Conservation (phyloP, 2,888 invertebrate species). For the Heteromyza rotundicornis region DNA sequence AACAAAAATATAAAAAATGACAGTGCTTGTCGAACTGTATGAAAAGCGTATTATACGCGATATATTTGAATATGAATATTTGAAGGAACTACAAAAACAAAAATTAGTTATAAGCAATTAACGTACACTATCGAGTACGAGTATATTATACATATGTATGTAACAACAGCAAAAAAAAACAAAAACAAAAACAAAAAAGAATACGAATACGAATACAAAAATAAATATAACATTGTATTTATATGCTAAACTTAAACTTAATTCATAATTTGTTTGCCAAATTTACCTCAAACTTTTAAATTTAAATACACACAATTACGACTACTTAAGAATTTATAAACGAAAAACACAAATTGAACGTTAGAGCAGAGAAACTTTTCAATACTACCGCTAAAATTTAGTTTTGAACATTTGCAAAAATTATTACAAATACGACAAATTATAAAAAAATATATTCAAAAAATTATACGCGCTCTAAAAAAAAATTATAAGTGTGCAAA, state of each 20-base stretch:
- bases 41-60: background rate
- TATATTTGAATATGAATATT: background rate
- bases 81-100: too few species aligned
- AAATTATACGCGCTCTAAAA: background rate
- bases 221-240: slow-evolving; percentile 1
- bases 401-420: too few species aligned
- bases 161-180: background rate
- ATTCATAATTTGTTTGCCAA: slow-evolving; percentile 56
- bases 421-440: too few species aligned
- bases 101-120: background rate
- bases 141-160: too few species aligned
- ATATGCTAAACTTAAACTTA: background rate
- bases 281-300: slow-evolving; percentile 56
- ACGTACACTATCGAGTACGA: background rate
- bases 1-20: too few species aligned
- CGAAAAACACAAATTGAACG: slow-evolving; percentile 28
- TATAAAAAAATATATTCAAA: background rate
- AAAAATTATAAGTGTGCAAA: slow-evolving; percentile 3
- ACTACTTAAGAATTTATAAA: slow-evolving; percentile 29
- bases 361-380: slow-evolving; percentile 26
- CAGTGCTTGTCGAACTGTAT: background rate
- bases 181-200: slow-evolving; percentile 6
- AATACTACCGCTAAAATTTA: slow-evolving; percentile 19
- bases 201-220: background rate
- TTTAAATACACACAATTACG: slow-evolving; percentile 25